Evolutionary conservation across 1,140 invertebrate genomes (phyloP).

Genomic region (Camponotus vicinus): DNA sequence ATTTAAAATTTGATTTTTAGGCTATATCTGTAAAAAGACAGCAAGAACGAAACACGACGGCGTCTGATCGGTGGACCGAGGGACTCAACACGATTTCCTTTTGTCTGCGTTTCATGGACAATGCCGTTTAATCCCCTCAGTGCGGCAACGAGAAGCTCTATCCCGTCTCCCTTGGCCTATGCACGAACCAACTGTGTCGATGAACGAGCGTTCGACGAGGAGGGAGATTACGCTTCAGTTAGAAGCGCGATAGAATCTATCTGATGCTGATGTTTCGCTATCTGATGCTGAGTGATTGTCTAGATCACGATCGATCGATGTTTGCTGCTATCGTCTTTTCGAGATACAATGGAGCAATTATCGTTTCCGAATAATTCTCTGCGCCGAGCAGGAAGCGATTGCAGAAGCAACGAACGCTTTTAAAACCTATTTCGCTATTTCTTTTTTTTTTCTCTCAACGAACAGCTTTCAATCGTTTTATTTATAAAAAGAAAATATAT

Average conservation of each 20-base stretch:
- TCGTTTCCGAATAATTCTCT: constrained; percentile 50
- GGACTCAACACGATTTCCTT: constrained; percentile 70
- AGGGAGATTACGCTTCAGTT: constrained; percentile 55
- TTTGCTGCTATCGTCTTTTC: constrained; percentile 52
- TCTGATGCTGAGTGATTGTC: constrained; percentile 55
- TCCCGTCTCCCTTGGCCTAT: constrained; percentile 28
- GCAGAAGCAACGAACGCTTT: constrained; percentile 37
- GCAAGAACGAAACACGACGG: not conserved
- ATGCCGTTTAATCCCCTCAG: constrained; percentile 68
- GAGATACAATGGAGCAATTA: constrained; percentile 58
- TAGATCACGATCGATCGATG: constrained; percentile 63
- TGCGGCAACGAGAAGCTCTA: constrained; percentile 47
- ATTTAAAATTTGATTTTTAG: too few species aligned
- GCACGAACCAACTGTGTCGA: constrained; percentile 56
- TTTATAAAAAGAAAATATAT: not conserved
- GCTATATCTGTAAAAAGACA: constrained; percentile 2
- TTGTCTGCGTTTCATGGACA: constrained; percentile 72
- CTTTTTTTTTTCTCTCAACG: not conserved
- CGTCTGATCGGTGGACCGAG: constrained; percentile 21
- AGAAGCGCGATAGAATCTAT: constrained; percentile 46
- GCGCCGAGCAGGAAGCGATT: constrained; percentile 11
- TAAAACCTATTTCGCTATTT: constrained; percentile 43
- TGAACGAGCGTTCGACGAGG: constrained; percentile 65
- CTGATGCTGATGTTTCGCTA: constrained; percentile 47
- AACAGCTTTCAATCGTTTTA: not conserved